phyloP scores from a whole-genome alignment of 1,140 invertebrate species.

The Bombus picipes region DNA sequence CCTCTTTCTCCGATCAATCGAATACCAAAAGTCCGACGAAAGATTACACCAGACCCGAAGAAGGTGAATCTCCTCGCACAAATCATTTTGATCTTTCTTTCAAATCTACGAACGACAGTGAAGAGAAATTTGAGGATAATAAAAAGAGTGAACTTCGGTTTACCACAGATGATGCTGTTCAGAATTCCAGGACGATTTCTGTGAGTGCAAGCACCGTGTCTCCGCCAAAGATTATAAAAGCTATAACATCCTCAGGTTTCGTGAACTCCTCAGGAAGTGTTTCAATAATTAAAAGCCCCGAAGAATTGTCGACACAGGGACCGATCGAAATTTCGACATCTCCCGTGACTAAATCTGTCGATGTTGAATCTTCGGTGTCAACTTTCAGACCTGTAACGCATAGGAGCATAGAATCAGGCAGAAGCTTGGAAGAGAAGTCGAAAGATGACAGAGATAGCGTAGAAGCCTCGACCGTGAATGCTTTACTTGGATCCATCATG shows the following conservation, averaged over 20 bases:
- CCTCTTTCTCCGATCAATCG: background rate
- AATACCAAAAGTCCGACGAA: background rate
- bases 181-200: background rate
- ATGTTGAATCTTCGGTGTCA: background rate
- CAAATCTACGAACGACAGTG: background rate
- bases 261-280: too few species aligned
- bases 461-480: background rate
- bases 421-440: background rate
- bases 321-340: too few species aligned
- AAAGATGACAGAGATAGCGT: background rate
- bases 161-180: background rate
- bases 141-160: background rate
- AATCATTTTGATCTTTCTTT: too few species aligned
- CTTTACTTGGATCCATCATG: background rate
- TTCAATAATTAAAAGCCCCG: too few species aligned
- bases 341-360: background rate
- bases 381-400: background rate
- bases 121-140: background rate
- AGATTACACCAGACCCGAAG: background rate
- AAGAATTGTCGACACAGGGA: background rate
- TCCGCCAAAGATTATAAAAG: too few species aligned
- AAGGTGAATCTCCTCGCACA: too few species aligned
- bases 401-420: background rate
- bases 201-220: too few species aligned
- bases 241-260: background rate